Evolutionary conservation across 2,113 vertebrate genomes (phyloP).

Genomic region (Empidonax alnorum): DNA sequence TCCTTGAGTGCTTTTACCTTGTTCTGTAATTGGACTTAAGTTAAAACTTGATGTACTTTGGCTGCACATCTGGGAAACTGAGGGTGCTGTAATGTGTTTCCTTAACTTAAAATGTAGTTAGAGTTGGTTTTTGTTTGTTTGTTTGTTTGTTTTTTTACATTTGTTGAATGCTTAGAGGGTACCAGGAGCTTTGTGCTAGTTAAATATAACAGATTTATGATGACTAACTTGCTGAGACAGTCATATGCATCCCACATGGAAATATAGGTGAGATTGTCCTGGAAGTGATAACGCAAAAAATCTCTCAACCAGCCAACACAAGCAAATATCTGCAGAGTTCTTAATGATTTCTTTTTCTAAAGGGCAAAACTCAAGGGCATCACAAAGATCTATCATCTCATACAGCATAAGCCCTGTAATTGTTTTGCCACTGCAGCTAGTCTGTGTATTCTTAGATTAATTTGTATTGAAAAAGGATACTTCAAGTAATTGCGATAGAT

Average conservation of each 20-base stretch:
- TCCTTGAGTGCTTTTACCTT: neutral
- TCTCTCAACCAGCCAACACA: neutral
- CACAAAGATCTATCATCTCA: neutral
- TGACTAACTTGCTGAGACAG: neutral
- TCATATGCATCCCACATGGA: neutral
- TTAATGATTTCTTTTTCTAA: neutral
- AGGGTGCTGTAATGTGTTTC: neutral
- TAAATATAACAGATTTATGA: neutral
- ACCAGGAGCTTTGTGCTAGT: neutral
- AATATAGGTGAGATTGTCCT: neutral
- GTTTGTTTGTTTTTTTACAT: constrained; percentile 36
- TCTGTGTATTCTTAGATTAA: neutral
- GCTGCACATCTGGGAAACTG: constrained; percentile 19
- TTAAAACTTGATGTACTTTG: constrained; percentile 44
- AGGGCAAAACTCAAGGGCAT: neutral
- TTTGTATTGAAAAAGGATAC: constrained; percentile 20
- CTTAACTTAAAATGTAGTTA: constrained; percentile 17
- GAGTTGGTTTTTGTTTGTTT: constrained; percentile 11
- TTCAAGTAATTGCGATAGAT: constrained; percentile 37
- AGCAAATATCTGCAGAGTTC: neutral
- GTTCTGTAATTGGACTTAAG: neutral
- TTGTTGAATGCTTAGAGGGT: neutral
- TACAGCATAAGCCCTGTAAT: neutral
- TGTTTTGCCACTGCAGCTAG: neutral
- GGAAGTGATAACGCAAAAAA: neutral